Conservation (phyloP, 2,113 vertebrate genomes). For the Tetrao urogallus region DNA sequence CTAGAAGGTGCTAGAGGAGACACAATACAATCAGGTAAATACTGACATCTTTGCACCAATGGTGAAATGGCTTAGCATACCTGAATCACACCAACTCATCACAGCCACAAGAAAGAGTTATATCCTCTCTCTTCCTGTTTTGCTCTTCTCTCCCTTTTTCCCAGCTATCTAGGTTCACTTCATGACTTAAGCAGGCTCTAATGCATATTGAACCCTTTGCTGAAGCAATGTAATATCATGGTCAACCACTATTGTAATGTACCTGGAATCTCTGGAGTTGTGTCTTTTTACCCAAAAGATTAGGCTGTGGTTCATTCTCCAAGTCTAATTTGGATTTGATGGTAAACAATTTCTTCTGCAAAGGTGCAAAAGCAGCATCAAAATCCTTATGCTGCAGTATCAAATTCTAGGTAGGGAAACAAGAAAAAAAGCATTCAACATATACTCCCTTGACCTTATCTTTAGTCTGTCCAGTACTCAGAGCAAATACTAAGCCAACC, state of each 20-base stretch:
- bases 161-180: background rate
- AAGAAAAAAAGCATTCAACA: background rate
- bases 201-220: background rate
- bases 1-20: background rate
- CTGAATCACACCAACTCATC: background rate
- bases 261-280: slow-evolving; percentile 88
- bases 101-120: background rate
- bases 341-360: slow-evolving; percentile 76
- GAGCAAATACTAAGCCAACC: background rate
- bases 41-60: background rate
- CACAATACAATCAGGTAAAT: background rate
- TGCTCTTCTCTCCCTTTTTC: background rate
- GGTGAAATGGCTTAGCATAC: background rate
- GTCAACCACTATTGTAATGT: background rate
- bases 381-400: slow-evolving; percentile 86
- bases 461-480: background rate
- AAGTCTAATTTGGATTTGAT: slow-evolving; percentile 75
- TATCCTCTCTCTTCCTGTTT: background rate
- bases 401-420: slow-evolving; percentile 76
- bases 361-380: slow-evolving; percentile 71
- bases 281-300: slow-evolving; percentile 88
- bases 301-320: slow-evolving; percentile 76
- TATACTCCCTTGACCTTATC: background rate
- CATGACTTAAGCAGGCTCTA: background rate
- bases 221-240: background rate